Percentiles rank a stretch among this genome's conserved stretches.
phyloP scores from a whole-genome alignment of 1,140 invertebrate species.

The Diabrotica virgifera region DNA sequence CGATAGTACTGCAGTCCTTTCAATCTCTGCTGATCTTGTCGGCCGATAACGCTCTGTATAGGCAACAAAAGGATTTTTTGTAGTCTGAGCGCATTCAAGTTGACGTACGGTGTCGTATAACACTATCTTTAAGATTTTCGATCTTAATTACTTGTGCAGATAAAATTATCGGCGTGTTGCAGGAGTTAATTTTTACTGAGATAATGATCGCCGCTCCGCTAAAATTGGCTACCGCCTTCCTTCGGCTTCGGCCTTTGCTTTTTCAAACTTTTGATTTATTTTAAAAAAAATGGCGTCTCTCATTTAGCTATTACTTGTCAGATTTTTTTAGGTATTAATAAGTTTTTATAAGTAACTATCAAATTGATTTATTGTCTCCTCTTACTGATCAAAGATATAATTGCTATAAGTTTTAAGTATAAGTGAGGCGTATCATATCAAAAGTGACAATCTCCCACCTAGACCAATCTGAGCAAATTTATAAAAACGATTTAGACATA shows the following conservation, averaged over 20 bases:
- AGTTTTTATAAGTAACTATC: no score
- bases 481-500: no score
- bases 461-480: no score
- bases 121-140: slow-evolving; percentile 32
- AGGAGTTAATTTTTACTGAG: slow-evolving; percentile 18
- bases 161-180: slow-evolving; percentile 25
- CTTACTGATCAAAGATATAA: no score
- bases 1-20: slow-evolving; percentile 29
- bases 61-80: slow-evolving; percentile 20
- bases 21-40: slow-evolving; percentile 25
- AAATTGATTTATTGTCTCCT: no score
- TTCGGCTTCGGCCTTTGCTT: not conserved
- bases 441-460: no score
- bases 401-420: no score
- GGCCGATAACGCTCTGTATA: slow-evolving; percentile 32
- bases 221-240: not conserved
- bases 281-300: not conserved
- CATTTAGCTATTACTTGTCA: no score
- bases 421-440: no score
- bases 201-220: not conserved
- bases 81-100: slow-evolving; percentile 4
- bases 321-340: no score
- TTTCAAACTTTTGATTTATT: not conserved
- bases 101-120: slow-evolving; percentile 28
- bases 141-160: slow-evolving; percentile 36